Base-by-base conservation (phyloP, 2,888 invertebrate genomes). In the Sisyra nigra region DNA sequence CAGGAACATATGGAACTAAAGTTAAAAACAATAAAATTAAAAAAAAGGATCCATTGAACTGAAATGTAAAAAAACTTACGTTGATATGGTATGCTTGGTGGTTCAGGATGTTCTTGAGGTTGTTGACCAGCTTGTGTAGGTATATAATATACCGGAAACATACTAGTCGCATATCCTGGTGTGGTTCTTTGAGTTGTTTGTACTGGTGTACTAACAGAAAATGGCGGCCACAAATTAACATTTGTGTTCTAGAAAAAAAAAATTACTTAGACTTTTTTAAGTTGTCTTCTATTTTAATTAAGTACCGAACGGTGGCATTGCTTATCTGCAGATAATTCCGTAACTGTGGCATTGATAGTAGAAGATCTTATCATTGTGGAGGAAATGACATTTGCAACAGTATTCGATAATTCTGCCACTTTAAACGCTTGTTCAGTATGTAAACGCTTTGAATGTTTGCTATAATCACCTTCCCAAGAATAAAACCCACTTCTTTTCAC, bases 401-500 rank as follows among this genome's bases (percentile, higher is more conserved):
- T 24, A 24, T 24, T 24, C 3, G 24, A 24, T 5, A 24, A 7
- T 7, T 24, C 24, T 24, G 24, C 24, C 3, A 24, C 24, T 24
- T 24, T 24, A 24, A 5, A 5, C 3, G 10, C 32, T 42, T 18
- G 36, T 14, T 36, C 15, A 11, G 14, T 43, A 48, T 70, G 69
- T 40, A 68, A 65, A 45, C 71, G 67, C 52, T 74, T 76, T 5
- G 63, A 60, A 14, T 68, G 56, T 52, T 72, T 74, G 48, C 68
- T 67, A 43, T 65, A 66, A 41, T 75, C 74, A 2, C 63, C 71
- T 54, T 76, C 76, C 65, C 70, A 70, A 2, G 73, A 75, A 42
- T 69, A 67, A 10, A 74, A 72, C 2, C 73, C 72, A 40, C 71
- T 69, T 10, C 80, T 62, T 54, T 81, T 81, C 1, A 73, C 52